Base-by-base conservation (phyloP, 23 tunicate species). In the Halocynthia roretzi region DNA sequence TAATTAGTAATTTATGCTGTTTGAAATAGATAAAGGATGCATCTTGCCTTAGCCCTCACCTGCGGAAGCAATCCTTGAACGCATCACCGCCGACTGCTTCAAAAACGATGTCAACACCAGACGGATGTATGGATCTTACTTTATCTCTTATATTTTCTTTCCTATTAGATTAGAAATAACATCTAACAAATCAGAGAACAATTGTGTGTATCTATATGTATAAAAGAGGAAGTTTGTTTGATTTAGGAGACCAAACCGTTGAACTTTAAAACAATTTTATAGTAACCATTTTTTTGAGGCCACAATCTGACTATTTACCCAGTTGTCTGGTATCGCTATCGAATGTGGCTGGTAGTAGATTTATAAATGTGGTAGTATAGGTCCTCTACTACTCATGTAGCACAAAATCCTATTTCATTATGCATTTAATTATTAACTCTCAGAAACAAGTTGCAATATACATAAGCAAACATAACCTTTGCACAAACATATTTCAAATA, bases 61-160 rank as follows among this genome's bases (percentile, higher is more conserved):
- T 79, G 23, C 92, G 52, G 0, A 92, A 78, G 6, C 88, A 77
- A 78, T 86, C 92, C 82, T 92, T 92, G 51, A 86, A 92, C 51
- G 70, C 80, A n/a, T 80, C 69, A 58, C 98, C 98, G 7, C 98
- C 98, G 50, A 92, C 98, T 19, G 91, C 77, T 76, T 92, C 98
- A 92, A 92, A 92, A 75, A 92, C 85, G 51, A 92, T 85, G 83
- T 92, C 81, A 22, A 83, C 98, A 53, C 98, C 98, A 50, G 60
- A 14, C 19, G 80, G 71, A 23, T 76, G 71, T 9, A 86, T 79
- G 56, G 76, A 71, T 52, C 68, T 81, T 71, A 86, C 86, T 51
- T 51, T 60, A 51, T 71, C 65, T 82, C 92, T 54, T 6, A 92
- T 56, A 68, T 79, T 83, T 20, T 92, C 98, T 65, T 82, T 92